A percentile compares a stretch with the other conserved stretches of the same genome.
Evolutionary conservation across 2,113 vertebrate genomes (phyloP).

Genomic region (Pteruthius melanotis): DNA sequence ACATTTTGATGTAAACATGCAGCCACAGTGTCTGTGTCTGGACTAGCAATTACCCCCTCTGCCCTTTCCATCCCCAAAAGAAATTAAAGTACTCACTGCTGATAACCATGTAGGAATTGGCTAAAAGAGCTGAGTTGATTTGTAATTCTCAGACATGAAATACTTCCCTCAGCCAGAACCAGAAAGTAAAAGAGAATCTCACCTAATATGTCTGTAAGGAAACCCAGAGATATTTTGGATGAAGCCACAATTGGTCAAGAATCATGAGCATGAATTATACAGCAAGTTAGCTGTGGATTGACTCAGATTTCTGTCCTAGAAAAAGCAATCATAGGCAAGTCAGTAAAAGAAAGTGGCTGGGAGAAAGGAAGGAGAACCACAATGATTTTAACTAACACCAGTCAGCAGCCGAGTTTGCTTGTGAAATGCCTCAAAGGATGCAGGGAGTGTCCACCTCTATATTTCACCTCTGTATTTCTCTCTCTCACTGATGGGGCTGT

Average conservation of each 20-base stretch:
- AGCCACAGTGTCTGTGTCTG: background rate
- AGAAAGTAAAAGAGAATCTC: background rate
- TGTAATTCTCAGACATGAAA: background rate
- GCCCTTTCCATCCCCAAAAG: background rate
- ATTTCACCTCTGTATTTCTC: background rate
- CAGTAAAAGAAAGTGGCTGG: background rate
- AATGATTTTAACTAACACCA: background rate
- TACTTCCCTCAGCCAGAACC: background rate
- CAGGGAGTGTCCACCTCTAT: background rate
- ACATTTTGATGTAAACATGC: background rate
- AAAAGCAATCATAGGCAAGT: background rate
- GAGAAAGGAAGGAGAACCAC: background rate
- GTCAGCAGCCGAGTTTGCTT: background rate
- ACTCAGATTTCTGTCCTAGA: background rate
- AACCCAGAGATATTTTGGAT: background rate
- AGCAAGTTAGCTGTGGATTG: background rate
- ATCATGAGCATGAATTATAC: background rate
- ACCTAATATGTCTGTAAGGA: background rate
- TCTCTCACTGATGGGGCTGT: background rate
- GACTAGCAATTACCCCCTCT: background rate
- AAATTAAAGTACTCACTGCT: background rate
- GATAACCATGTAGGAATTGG: background rate
- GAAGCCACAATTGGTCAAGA: background rate
- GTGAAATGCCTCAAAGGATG: background rate
- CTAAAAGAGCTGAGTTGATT: background rate